Evolutionary conservation across 2,113 vertebrate species (phyloP), one percentile per base, ranked within the genome.

Genomic region (Lates calcarifer): DNA sequence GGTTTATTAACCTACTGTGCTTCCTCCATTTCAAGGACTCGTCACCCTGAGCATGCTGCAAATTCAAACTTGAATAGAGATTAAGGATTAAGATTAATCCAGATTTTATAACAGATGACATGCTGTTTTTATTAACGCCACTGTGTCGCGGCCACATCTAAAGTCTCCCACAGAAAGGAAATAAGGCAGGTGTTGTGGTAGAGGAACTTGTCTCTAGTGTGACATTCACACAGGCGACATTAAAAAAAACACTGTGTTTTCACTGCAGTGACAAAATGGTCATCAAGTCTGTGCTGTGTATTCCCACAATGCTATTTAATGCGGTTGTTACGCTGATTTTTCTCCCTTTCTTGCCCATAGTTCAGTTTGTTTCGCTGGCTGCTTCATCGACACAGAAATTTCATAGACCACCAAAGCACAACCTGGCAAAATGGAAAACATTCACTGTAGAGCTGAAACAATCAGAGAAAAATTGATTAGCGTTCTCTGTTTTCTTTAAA

Each of bases 61-160:
- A 83, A 68, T 80, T 79, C 90, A 77, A 90, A 84, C 66, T 73
- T 77, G 39, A 75, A 57, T 13, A 2, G 45, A 67, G 43, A 56
- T 73, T 64, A 49, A 43, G 58, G 69, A 82, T 87, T 73, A 53
- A 41, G 51, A 49, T 74, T 14, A 55, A 18, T 61, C 55, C 47
- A 11, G 73, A 66, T 64, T 83, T 87, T 47, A 53, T 68, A 63
- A 39, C 3, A 1, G 67, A 61, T 56, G 82, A 51, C 81, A 49
- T 49, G 71, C 60, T 74, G 79, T 56, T 83, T 80, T 75, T 45
- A 62, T 79, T 74, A 77, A 77, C 49, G 49, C 79, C 2, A 12
- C 73, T 31, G 47, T 58, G 68, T 45, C 26, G 43, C 29, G 71
- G 22, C 82, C 77, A 60, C 81, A 76, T 89, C 81, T 64, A 7